Evolutionary conservation across 1,140 invertebrate genomes (phyloP), one percentile per base, ranked within the genome.

Genomic region (Leptinotarsa texana): DNA sequence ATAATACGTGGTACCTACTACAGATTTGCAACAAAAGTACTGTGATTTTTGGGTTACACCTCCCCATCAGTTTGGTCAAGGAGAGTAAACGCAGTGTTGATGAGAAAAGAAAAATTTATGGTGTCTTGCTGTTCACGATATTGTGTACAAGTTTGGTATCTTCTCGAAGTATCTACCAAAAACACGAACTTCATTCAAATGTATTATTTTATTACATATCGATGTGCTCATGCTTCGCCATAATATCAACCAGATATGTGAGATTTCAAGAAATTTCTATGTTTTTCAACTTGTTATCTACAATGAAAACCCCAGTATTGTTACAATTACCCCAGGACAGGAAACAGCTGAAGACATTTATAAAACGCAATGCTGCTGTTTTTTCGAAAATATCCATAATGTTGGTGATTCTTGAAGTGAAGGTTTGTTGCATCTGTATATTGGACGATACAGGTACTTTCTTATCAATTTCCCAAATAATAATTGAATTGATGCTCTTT

Each of bases 61-160:
- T 68, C 11, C 66, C 66, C n/a, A 68, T 68, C 15, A n/a, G 18
- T 42, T 4, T 8, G 15, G 1, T 13, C 15, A 68, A 68, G 18
- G 8, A 21, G 3, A 47, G 15, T 5, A 17, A 8, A 5, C 4
- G 51, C 1, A 57, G 15, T 8, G 33, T 42, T 21, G 42, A 68
- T 42, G 66, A 68, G 8, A 68, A 68, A 49, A 68, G 66, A 8
- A 68, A 68, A 47, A 21, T 68, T 68, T 42, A 6, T 49, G 66
- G 66, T 42, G n/a, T 68, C n/a, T 5, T 68, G 0, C 33, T 68
- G 2, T 68, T 68, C 42, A 13, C 42, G n/a, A 42, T 68, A 27
- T 68, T 68, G 13, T 68, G 66, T 68, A 18, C 18, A 18, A 47
- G 66, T n/a, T 68, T 68, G 3, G 27, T n/a, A 6, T 42, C 8